Conservation (phyloP, 2,888 invertebrate species). For the Trachelus stipa region DNA sequence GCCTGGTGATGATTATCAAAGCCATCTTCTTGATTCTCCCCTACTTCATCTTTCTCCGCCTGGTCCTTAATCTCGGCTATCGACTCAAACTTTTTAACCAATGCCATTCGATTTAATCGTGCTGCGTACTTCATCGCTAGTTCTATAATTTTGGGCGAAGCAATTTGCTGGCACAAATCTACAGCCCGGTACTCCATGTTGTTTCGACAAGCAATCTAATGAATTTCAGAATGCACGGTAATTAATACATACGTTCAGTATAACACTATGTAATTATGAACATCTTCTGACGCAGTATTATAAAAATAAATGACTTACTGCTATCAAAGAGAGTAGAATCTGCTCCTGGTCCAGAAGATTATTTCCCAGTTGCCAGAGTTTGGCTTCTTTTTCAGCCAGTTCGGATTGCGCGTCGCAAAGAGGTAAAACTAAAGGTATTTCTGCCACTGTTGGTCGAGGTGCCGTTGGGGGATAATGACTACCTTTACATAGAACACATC, state of each 20-base stretch:
- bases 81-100: slow-evolving; percentile 79
- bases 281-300: neutral
- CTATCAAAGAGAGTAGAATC: slow-evolving; percentile 89
- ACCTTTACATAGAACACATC: slow-evolving; percentile 91
- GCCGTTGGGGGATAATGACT: slow-evolving; percentile 86
- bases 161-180: slow-evolving; percentile 86
- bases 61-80: slow-evolving; percentile 56
- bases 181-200: slow-evolving; percentile 88
- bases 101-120: slow-evolving; percentile 79
- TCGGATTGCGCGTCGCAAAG: slow-evolving; percentile 83
- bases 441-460: slow-evolving; percentile 85
- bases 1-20: slow-evolving; percentile 19
- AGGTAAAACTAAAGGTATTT: slow-evolving; percentile 81
- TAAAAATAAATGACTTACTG: slow-evolving; percentile 71
- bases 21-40: slow-evolving; percentile 41
- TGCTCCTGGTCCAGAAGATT: slow-evolving; percentile 76
- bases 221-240: slow-evolving; percentile 25
- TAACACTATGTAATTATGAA: neutral
- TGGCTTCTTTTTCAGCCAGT: slow-evolving; percentile 85
- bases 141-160: slow-evolving; percentile 81
- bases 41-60: slow-evolving; percentile 49
- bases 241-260: neutral
- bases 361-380: slow-evolving; percentile 75
- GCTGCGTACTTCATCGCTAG: slow-evolving; percentile 91
- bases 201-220: slow-evolving; percentile 83